Evolutionary conservation across 2,888 invertebrate genomes (phyloP).

Genomic region (Polymixis lichenea): DNA sequence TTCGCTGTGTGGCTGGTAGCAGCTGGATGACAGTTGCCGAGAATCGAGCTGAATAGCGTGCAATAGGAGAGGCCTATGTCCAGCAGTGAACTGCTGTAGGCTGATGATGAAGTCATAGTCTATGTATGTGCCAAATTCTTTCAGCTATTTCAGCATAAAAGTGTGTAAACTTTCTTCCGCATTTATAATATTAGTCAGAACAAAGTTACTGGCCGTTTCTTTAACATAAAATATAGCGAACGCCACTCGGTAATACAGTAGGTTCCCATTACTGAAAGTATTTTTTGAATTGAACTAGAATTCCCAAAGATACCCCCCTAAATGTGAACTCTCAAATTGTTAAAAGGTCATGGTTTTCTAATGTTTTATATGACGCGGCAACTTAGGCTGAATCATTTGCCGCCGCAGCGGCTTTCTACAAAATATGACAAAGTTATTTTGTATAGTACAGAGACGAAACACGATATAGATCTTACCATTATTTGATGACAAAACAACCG

Average conservation of each 20-base stretch:
- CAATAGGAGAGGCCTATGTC: no score
- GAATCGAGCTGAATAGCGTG: no score
- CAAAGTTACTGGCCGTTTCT: background rate
- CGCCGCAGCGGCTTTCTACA: background rate
- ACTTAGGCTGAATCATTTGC: background rate
- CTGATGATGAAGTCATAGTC: no score
- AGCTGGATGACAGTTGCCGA: no score
- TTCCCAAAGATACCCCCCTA: background rate
- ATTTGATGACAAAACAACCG: background rate
- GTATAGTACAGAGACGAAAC: background rate
- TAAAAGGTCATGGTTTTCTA: background rate
- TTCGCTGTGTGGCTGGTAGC: no score
- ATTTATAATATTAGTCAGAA: no score
- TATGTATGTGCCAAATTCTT: no score
- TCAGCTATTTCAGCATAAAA: no score
- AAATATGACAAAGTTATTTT: background rate
- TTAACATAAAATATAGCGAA: background rate
- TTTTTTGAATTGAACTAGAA: background rate
- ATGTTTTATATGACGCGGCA: background rate
- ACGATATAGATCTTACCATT: slow-evolving; percentile 24
- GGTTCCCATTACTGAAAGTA: background rate
- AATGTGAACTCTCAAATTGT: background rate
- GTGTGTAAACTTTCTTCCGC: no score
- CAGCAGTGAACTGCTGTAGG: no score
- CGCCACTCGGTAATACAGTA: background rate